Evolutionary conservation across 2,113 vertebrate species (phyloP).

Genomic region (Acanthisitta chloris): DNA sequence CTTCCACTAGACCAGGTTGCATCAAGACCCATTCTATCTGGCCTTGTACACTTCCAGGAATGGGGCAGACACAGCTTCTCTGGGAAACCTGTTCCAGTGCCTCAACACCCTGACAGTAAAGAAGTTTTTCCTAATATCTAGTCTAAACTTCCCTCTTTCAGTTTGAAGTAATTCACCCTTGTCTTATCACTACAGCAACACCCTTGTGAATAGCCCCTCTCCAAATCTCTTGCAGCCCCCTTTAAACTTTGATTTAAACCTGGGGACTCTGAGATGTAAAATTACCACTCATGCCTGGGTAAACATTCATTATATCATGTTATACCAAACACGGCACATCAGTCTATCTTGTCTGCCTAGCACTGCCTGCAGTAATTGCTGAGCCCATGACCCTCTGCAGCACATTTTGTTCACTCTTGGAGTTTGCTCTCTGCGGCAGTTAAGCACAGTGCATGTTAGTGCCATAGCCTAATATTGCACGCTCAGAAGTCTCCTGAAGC

Average conservation of each 20-base stretch:
- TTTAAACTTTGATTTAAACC: neutral
- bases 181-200: neutral
- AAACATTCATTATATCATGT: neutral
- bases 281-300: neutral
- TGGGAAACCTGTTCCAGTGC: neutral
- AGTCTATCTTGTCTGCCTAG: neutral
- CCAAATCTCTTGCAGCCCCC: neutral
- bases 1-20: neutral
- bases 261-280: neutral
- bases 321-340: neutral
- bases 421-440: neutral
- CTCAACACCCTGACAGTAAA: neutral
- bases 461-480: neutral
- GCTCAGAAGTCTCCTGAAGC: neutral
- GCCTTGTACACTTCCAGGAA: neutral
- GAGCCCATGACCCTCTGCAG: neutral
- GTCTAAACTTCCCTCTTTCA: neutral
- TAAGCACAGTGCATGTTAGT: neutral
- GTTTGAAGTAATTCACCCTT: neutral
- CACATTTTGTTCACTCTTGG: neutral
- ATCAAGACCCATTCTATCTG: neutral
- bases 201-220: neutral
- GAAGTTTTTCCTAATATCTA: neutral
- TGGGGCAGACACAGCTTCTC: neutral
- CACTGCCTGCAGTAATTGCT: neutral